A percentile compares a stretch with the other conserved stretches of the same genome.
Evolutionary conservation across 2,888 invertebrate species (phyloP).

Genomic region (Ethmia dodecea): DNA sequence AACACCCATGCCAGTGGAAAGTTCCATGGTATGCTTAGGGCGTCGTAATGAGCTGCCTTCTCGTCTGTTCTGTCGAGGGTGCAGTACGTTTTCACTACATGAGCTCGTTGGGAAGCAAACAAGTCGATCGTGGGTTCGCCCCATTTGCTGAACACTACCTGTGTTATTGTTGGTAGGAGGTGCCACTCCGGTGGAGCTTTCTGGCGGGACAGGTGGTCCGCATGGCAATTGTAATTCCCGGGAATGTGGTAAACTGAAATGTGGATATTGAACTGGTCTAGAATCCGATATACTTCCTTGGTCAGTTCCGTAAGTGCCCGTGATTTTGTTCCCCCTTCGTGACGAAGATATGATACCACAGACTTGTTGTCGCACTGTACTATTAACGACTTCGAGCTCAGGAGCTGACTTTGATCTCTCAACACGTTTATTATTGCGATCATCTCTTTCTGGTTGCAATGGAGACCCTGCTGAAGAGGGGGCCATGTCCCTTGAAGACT

Average conservation of each 20-base stretch:
- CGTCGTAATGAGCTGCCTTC: conserved; percentile 9
- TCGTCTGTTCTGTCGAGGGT: neutral
- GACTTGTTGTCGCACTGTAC: conserved; percentile 22
- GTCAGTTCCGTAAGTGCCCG: neutral
- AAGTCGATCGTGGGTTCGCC: conserved; percentile 17
- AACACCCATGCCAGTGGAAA: conserved; percentile 26
- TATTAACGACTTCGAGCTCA: conserved; percentile 8
- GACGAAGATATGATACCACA: conserved; percentile 17
- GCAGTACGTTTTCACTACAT: conserved; percentile 13
- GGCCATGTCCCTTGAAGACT: conserved; percentile 16
- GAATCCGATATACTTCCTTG: neutral
- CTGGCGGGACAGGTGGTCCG: conserved; percentile 16
- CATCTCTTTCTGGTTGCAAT: conserved; percentile 22
- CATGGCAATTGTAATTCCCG: conserved; percentile 15
- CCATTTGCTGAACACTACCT: conserved; percentile 15
- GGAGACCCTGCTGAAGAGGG: conserved; percentile 14
- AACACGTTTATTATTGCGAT: conserved; percentile 18
- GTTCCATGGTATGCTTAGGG: conserved; percentile 25
- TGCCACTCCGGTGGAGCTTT: conserved; percentile 20
- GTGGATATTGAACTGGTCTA: conserved; percentile 7
- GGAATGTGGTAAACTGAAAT: conserved; percentile 17
- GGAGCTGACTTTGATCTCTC: conserved; percentile 1
- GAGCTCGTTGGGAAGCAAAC: conserved; percentile 13
- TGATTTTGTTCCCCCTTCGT: conserved; percentile 24
- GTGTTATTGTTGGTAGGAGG: conserved; percentile 11